Conservation (phyloP, 2,888 invertebrate genomes). For the Rhyacophila evoluta region DNA sequence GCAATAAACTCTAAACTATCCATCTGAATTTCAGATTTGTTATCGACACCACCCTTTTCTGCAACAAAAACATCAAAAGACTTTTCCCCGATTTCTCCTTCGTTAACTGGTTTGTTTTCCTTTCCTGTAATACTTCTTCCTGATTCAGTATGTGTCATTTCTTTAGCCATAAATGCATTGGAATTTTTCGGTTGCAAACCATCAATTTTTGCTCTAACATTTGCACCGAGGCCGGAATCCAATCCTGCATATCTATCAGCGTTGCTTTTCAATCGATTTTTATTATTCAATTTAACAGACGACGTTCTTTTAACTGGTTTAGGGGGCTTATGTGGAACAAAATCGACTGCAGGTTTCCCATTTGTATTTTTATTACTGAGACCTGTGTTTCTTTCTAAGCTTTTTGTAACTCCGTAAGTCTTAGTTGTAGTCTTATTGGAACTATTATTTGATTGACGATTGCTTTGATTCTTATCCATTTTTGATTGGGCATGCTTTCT, state of each 20-base stretch:
- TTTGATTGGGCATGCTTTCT: slow-evolving; percentile 65
- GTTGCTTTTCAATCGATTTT: slow-evolving; percentile 65
- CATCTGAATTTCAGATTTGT: slow-evolving; percentile 73
- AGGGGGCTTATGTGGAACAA: slow-evolving; percentile 80
- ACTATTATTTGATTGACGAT: slow-evolving; percentile 61
- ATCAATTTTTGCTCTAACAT: slow-evolving; percentile 69
- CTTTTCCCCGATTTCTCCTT: slow-evolving; percentile 61
- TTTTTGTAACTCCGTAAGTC: slow-evolving; percentile 65
- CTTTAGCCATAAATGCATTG: slow-evolving; percentile 49
- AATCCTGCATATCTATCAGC: slow-evolving; percentile 60
- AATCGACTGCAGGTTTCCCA: slow-evolving; percentile 68
- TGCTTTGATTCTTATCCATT: slow-evolving; percentile 65
- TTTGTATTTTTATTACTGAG: slow-evolving; percentile 63
- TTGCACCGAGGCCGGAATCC: slow-evolving; percentile 62
- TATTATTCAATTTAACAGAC: slow-evolving; percentile 71
- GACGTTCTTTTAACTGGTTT: slow-evolving; percentile 78
- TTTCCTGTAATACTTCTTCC: slow-evolving; percentile 8
- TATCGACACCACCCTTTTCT: slow-evolving; percentile 72
- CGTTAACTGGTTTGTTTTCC: slow-evolving; percentile 35
- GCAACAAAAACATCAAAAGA: slow-evolving; percentile 73
- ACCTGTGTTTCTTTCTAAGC: slow-evolving; percentile 66
- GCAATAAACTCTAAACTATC: slow-evolving; percentile 72
- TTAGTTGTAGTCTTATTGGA: slow-evolving; percentile 60
- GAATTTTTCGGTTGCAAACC: slow-evolving; percentile 67
- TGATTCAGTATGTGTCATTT: slow-evolving; percentile 41